phyloP scores from a whole-genome alignment of 2,113 vertebrate species.

The Polypterus bichir region DNA sequence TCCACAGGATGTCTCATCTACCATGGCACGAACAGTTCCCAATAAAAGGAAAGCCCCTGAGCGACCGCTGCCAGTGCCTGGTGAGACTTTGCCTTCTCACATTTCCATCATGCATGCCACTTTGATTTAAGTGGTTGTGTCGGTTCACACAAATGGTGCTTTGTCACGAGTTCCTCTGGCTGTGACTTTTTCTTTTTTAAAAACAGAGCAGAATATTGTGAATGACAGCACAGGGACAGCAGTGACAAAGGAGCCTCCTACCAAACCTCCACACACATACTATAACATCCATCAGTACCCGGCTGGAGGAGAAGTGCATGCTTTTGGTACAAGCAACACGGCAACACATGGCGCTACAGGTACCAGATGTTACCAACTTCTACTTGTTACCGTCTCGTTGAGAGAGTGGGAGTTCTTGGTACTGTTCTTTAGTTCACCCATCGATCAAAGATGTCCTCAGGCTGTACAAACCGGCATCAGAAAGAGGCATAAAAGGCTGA shows the following conservation, averaged over 20 bases:
- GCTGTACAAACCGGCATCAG: background rate
- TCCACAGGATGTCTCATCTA: no score
- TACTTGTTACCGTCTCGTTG: background rate
- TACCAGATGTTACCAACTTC: constrained; percentile 20
- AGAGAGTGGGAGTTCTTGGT: background rate
- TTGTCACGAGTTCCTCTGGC: no score
- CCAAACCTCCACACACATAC: constrained; percentile 53
- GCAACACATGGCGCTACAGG: background rate
- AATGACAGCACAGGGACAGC: constrained; percentile 17
- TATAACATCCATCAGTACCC: constrained; percentile 43
- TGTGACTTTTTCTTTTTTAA: no score
- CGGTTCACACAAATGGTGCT: no score
- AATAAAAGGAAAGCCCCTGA: no score
- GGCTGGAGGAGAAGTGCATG: constrained; percentile 13
- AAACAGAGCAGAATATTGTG: background rate
- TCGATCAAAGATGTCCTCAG: background rate
- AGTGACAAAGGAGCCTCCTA: constrained; percentile 27
- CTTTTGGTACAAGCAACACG: no score
- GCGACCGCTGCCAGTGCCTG: no score
- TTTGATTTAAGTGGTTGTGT: no score
- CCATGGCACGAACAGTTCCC: no score
- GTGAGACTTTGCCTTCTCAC: no score
- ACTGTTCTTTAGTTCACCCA: background rate
- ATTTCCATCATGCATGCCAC: no score
- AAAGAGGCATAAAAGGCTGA: background rate